Conservation (phyloP, 2,797 vertebrate genomes). For the Pseudochromis fuscus region DNA sequence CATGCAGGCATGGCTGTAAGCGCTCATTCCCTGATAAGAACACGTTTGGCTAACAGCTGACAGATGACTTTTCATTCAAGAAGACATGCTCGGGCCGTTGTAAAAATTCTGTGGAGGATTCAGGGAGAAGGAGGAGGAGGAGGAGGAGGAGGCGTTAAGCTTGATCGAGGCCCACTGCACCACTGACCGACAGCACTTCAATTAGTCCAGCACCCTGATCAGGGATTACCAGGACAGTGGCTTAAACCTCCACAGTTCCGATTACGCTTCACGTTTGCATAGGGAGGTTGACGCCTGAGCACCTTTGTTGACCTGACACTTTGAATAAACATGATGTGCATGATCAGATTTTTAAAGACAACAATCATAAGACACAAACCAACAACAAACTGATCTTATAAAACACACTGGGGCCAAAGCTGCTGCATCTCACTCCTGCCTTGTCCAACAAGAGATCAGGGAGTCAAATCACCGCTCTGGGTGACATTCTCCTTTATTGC, state of each 20-base stretch:
- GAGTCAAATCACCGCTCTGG: too few species aligned
- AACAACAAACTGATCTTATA: background rate
- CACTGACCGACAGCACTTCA: slow-evolving; percentile 64
- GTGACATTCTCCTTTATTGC: too few species aligned
- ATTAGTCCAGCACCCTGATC: slow-evolving; percentile 60
- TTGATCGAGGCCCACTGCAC: slow-evolving; percentile 37
- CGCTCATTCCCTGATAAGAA: slow-evolving; percentile 21
- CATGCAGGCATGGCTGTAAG: slow-evolving; percentile 15
- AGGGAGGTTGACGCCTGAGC: slow-evolving; percentile 19
- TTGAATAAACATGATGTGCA: background rate
- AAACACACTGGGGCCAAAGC: background rate
- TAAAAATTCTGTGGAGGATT: background rate
- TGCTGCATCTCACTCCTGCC: background rate
- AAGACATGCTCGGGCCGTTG: slow-evolving; percentile 10
- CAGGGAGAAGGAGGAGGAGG: background rate
- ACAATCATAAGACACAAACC: background rate
- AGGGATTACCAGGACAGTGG: slow-evolving; percentile 59
- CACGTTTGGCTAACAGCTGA: slow-evolving; percentile 39
- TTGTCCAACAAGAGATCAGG: too few species aligned
- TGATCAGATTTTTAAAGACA: background rate
- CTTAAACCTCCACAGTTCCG: slow-evolving; percentile 56
- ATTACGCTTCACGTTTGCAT: slow-evolving; percentile 44
- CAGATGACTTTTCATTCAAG: slow-evolving; percentile 23
- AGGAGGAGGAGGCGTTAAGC: slow-evolving; percentile 3
- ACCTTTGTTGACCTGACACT: background rate